phyloP scores from a whole-genome alignment of 2,113 vertebrate species.

The Orthonyx spaldingii region DNA sequence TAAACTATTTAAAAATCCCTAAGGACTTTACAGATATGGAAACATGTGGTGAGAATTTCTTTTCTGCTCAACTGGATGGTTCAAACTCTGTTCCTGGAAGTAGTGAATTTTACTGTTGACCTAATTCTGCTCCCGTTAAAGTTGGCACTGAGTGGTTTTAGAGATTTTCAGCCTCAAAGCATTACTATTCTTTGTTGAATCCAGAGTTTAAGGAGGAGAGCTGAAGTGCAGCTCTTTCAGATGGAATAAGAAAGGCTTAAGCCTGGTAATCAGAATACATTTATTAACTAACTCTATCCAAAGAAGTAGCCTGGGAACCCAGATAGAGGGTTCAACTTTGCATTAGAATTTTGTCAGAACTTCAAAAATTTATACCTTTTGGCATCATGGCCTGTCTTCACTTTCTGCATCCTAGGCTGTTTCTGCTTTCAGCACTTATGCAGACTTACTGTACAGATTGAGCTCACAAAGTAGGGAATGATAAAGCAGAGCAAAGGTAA shows the following conservation, averaged over 20 bases:
- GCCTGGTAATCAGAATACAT: background rate
- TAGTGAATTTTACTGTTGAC: slow-evolving; percentile 44
- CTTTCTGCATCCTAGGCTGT: background rate
- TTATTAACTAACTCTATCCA: slow-evolving; percentile 12
- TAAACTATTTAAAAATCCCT: background rate
- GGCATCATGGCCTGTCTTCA: background rate
- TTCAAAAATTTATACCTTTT: background rate
- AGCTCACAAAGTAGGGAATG: background rate
- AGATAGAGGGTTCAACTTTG: background rate
- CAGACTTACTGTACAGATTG: background rate
- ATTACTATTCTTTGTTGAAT: slow-evolving; percentile 41
- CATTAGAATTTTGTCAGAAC: background rate
- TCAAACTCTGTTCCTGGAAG: background rate
- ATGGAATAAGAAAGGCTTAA: slow-evolving; percentile 33
- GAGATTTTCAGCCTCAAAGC: slow-evolving; percentile 39
- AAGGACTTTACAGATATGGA: background rate
- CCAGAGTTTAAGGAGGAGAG: slow-evolving; percentile 20
- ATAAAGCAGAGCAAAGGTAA: background rate
- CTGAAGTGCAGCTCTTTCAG: slow-evolving; percentile 40
- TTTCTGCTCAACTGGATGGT: background rate
- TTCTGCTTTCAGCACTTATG: background rate
- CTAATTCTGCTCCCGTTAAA: background rate
- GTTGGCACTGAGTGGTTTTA: slow-evolving; percentile 23
- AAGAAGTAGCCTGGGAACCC: background rate
- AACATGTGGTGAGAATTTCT: background rate